Evolutionary conservation across 2,797 vertebrate genomes (phyloP).

Genomic region (Choloepus didactylus): DNA sequence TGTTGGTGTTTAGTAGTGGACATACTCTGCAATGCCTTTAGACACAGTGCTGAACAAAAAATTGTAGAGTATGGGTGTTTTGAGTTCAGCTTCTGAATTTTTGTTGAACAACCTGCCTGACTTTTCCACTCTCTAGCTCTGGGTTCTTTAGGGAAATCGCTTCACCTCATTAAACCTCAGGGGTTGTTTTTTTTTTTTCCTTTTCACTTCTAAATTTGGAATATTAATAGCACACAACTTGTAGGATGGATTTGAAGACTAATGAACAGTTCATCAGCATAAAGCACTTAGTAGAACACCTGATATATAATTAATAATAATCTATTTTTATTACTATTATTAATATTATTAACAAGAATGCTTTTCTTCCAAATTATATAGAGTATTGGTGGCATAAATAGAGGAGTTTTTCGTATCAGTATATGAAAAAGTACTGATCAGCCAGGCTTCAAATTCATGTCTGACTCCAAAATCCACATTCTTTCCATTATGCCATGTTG

Average conservation of each 20-base stretch:
- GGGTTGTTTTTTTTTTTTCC: not conserved
- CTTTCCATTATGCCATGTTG: not conserved
- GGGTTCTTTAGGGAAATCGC: not conserved
- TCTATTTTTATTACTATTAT: not conserved
- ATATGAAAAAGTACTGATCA: slow-evolving; percentile 21
- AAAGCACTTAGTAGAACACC: not conserved
- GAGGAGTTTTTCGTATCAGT: not conserved
- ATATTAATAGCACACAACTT: not conserved
- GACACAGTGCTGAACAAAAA: not conserved
- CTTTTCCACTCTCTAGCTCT: slow-evolving; percentile 9
- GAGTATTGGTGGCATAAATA: not conserved
- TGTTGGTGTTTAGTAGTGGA: not conserved
- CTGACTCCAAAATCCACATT: slow-evolving; percentile 39
- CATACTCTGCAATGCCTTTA: not conserved
- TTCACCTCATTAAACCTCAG: not conserved
- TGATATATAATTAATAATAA: not conserved
- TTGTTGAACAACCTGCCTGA: not conserved
- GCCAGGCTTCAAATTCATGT: not conserved
- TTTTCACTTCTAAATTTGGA: not conserved
- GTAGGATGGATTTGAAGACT: not conserved
- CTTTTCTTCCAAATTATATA: not conserved
- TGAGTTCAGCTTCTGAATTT: not conserved
- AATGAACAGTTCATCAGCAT: not conserved
- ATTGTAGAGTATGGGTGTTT: not conserved
- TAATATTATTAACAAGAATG: not conserved